Base-by-base conservation (phyloP, 2,797 vertebrate genomes). In the Xenentodon cancila region DNA sequence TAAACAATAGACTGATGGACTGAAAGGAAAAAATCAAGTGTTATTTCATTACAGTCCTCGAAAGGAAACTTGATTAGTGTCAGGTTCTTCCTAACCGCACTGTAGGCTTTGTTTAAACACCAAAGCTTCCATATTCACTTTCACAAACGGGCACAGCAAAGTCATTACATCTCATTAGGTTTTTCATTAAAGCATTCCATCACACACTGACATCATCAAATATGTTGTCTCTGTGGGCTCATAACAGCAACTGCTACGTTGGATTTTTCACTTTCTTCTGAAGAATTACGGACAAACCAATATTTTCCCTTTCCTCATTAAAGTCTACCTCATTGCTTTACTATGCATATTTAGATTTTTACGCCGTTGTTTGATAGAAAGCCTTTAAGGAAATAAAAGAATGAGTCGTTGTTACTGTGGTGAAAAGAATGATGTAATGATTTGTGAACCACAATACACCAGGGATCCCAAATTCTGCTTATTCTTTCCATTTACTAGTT, bases 131-230 rank as follows among this genome's bases (percentile, higher is more conserved):
- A 91, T 92, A 93, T 95, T 94, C 93, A 92, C 90, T 88, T 81
- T 91, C 89, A 92, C 89, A 93, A 92, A 87, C 87, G 85, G 88
- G 84, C 92, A 91, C 88, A 86, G 90, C 89, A 84, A 86, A 95
- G 93, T 94, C 92, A 95, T 95, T 93, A 92, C 64, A 74, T 71
- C 79, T 89, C 92, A 92, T 94, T 93, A 91, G 85, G 85, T 91
- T 92, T 89, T 94, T 90, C 87, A 90, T 90, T 92, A 93, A 92
- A 85, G 82, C 89, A 73, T 90, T 84, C 81, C 71, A 87, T 86
- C 86, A 89, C 71, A 84, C 71, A 59, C 72, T 78, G 79, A 84
- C 78, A 86, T 87, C 71, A 82, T 84, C 76, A 75, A 81, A 85
- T 50, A 81, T 77, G 63, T 82, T 77, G 75, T 82, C 75, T 84